Percentiles rank a stretch among this genome's conserved stretches.
Evolutionary conservation across 1,140 invertebrate genomes (phyloP).

Genomic region (Bombus pascuorum): DNA sequence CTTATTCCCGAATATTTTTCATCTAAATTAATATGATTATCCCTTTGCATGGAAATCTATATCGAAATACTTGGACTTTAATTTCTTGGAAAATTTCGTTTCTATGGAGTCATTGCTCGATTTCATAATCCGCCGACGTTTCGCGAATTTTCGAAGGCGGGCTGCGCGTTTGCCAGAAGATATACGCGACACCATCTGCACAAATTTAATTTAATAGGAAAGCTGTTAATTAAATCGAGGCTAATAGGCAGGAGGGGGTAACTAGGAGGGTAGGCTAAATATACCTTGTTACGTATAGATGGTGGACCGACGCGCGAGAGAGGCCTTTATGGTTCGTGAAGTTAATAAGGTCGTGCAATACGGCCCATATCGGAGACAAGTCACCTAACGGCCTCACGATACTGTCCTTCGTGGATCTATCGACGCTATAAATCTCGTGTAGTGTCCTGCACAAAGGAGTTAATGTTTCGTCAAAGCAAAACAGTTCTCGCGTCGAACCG

Average conservation of each 20-base stretch:
- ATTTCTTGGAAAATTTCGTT: too few relatives aligned
- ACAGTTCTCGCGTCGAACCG: not conserved
- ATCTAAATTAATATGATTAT: too few relatives aligned
- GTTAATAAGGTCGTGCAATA: slow-evolving; percentile 56
- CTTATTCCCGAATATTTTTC: too few relatives aligned
- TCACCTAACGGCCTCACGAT: slow-evolving; percentile 23
- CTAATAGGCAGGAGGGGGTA: slow-evolving; percentile 22
- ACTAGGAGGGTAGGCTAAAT: slow-evolving; percentile 12
- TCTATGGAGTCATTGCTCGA: too few relatives aligned
- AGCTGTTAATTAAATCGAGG: slow-evolving; percentile 58
- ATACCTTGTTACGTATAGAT: not conserved
- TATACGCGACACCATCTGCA: not conserved
- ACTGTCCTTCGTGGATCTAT: slow-evolving; percentile 1
- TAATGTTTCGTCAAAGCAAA: not conserved
- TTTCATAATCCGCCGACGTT: too few relatives aligned
- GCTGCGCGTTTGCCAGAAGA: not conserved
- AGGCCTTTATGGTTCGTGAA: slow-evolving; percentile 48
- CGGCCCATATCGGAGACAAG: slow-evolving; percentile 37
- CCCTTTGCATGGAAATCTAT: too few relatives aligned
- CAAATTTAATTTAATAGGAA: slow-evolving; percentile 60
- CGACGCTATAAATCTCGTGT: not conserved
- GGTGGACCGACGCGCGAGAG: not conserved
- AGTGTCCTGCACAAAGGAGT: slow-evolving; percentile 8
- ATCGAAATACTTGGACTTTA: too few relatives aligned
- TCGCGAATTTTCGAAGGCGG: not conserved